Conservation (phyloP, 2,113 vertebrate species). For the Vombatus ursinus region DNA sequence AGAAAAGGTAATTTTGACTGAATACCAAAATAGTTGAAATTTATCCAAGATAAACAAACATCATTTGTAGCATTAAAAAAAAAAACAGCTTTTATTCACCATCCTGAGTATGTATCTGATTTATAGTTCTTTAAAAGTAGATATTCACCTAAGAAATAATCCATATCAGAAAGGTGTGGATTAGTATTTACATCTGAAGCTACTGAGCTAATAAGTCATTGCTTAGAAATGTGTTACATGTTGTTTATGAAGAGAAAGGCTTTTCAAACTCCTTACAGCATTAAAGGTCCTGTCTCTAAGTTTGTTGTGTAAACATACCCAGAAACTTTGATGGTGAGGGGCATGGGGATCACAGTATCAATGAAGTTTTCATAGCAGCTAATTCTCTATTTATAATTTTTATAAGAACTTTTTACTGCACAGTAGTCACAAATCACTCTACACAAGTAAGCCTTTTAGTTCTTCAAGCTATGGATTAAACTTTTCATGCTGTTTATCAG, state of each 20-base stretch:
- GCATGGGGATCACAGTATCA: neutral
- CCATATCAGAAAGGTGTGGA: constrained; percentile 52
- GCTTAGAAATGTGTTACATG: constrained; percentile 63
- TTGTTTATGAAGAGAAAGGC: constrained; percentile 61
- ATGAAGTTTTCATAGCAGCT: constrained; percentile 35
- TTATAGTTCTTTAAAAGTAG: constrained; percentile 50
- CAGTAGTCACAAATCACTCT: constrained; percentile 31
- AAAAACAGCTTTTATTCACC: neutral
- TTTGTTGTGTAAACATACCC: constrained; percentile 50
- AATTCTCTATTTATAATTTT: constrained; percentile 43
- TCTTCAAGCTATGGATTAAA: neutral
- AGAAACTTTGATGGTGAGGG: constrained; percentile 8
- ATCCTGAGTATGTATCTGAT: constrained; percentile 1
- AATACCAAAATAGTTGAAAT: neutral
- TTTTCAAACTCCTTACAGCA: constrained; percentile 46
- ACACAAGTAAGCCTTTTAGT: neutral
- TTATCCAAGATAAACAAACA: neutral
- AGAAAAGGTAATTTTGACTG: constrained; percentile 88
- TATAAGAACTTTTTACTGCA: neutral
- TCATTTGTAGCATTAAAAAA: constrained; percentile 32
- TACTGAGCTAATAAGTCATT: constrained; percentile 62
- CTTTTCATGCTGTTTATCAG: neutral
- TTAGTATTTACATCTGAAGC: constrained; percentile 65
- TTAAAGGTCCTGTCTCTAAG: constrained; percentile 27
- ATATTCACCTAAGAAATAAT: constrained; percentile 32